Percentiles rank a stretch among this genome's conserved stretches.
Evolutionary conservation across 2,113 vertebrate genomes (phyloP).

Genomic region (Ammodramus savannarum): DNA sequence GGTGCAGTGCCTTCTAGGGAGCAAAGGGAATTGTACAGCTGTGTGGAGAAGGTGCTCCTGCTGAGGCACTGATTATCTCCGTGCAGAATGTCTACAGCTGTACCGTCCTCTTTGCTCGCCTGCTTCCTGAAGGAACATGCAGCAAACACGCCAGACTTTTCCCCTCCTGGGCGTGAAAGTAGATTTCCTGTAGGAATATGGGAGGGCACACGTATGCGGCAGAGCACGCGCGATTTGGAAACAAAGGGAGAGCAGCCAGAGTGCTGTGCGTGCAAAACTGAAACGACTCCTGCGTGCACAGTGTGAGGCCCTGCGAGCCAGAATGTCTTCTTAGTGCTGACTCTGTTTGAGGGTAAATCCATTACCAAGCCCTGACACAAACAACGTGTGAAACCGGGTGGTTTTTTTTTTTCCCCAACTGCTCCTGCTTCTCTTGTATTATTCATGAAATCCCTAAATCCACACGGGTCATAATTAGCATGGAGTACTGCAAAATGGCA

Average conservation of each 20-base stretch:
- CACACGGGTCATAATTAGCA: not conserved
- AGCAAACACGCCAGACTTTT: not conserved
- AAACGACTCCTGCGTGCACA: slow-evolving; percentile 25
- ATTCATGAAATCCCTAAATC: slow-evolving; percentile 20
- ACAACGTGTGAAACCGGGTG: not conserved
- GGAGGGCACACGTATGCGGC: not conserved
- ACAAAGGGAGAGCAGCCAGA: slow-evolving; percentile 42
- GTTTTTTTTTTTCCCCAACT: not conserved
- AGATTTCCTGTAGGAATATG: slow-evolving; percentile 2
- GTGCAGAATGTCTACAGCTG: slow-evolving; percentile 65
- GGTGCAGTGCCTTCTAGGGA: slow-evolving; percentile 72
- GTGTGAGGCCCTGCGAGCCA: slow-evolving; percentile 40
- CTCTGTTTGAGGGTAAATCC: slow-evolving; percentile 4
- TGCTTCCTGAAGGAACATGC: not conserved
- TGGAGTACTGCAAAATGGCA: slow-evolving; percentile 31
- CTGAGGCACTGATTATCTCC: slow-evolving; percentile 75
- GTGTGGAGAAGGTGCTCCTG: slow-evolving; percentile 72
- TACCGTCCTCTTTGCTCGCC: slow-evolving; percentile 15
- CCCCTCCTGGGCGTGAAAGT: slow-evolving; percentile 16
- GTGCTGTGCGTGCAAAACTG: not conserved
- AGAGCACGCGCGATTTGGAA: not conserved
- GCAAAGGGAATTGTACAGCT: slow-evolving; percentile 73
- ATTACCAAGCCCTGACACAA: slow-evolving; percentile 38
- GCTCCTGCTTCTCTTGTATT: not conserved
- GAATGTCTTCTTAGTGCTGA: slow-evolving; percentile 27